These are phyloP conservation scores for Anneissia japonica DNA, from an alignment of 35 echinoderm and acorn worm species.

Conservation along the genomic window DNA sequence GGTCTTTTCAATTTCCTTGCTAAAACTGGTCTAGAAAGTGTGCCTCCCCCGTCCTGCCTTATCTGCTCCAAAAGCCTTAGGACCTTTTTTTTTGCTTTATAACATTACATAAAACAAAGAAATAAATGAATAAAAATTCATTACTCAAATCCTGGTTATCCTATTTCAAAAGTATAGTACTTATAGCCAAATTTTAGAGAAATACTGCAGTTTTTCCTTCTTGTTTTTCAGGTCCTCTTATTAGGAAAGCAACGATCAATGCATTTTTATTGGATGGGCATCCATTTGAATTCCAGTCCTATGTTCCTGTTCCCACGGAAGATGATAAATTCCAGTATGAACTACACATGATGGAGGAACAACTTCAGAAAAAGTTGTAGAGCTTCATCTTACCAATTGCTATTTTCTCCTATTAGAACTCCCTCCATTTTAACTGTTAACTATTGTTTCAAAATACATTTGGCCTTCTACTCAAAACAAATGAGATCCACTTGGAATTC, in stretches of 20 bases:
- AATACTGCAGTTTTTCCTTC: not conserved
- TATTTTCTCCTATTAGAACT: not conserved
- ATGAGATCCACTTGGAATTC: not conserved
- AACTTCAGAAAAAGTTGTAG: not conserved
- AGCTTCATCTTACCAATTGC: not conserved
- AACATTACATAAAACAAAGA: too few species aligned
- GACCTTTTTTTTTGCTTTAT: too few species aligned
- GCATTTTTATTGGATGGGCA: conserved; percentile 45
- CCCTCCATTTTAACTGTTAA: not conserved
- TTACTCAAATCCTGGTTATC: not conserved
- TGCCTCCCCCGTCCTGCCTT: too few species aligned
- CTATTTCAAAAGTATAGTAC: not conserved
- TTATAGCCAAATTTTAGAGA: not conserved
- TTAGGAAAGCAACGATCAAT: conserved; percentile 35
- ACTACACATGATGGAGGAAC: conserved; percentile 46
- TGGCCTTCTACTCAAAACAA: not conserved
- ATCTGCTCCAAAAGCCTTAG: too few species aligned
- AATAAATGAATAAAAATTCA: not conserved
- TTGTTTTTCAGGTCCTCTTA: conserved; percentile 52
- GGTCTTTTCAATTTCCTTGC: too few species aligned
- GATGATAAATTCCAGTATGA: conserved; percentile 41
- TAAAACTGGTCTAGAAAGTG: too few species aligned
- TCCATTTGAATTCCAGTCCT: conserved; percentile 39
- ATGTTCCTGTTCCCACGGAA: conserved; percentile 26
- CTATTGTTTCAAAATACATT: not conserved